Conservation (phyloP, 2,113 vertebrate genomes). For the Carassius auratus region DNA sequence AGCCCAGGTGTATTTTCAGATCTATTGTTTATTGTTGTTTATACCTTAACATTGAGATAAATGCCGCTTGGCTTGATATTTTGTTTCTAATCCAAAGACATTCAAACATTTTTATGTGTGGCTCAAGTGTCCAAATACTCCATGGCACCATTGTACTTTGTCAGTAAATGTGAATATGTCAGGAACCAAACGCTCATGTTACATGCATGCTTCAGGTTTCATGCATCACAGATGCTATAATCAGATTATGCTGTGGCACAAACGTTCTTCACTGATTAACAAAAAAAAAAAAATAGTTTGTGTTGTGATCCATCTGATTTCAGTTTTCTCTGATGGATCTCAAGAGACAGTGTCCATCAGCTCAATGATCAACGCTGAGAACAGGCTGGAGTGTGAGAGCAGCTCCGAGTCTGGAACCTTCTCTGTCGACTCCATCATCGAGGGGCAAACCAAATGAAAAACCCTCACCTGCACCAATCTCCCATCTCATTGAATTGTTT, state of each 20-base stretch:
- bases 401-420: slow-evolving; percentile 74
- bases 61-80: neutral
- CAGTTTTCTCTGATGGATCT: slow-evolving; percentile 83
- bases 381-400: slow-evolving; percentile 80
- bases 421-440: slow-evolving; percentile 74
- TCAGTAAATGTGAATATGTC: neutral
- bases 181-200: slow-evolving; percentile 2
- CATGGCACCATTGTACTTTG: neutral
- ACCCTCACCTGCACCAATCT: neutral
- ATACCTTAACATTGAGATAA: neutral
- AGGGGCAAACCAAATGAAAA: slow-evolving; percentile 74
- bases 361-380: slow-evolving; percentile 75
- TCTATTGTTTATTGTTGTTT: slow-evolving; percentile 3
- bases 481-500: neutral
- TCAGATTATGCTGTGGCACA: neutral
- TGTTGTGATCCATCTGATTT: slow-evolving; percentile 47
- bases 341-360: slow-evolving; percentile 82
- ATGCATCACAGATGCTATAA: neutral
- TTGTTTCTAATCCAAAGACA: slow-evolving; percentile 16
- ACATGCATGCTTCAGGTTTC: slow-evolving; percentile 1
- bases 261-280: neutral
- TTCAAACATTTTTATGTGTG: neutral
- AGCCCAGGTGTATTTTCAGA: neutral
- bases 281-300: neutral
- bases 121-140: slow-evolving; percentile 16